Base-by-base conservation (phyloP, 2,888 invertebrate species). In the Gortyna flavago region DNA sequence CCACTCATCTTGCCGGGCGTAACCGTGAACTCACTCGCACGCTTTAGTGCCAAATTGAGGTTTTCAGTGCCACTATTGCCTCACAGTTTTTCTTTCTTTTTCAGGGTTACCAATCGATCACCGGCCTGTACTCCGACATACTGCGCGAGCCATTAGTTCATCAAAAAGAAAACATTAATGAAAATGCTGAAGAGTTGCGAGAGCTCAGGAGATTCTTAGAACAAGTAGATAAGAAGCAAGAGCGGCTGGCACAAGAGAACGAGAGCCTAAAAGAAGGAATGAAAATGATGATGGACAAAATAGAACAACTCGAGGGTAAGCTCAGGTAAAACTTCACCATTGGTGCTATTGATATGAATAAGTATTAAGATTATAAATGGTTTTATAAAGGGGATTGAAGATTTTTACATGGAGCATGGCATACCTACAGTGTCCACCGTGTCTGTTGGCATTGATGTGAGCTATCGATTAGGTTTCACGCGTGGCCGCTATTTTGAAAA, bases 71-170 rank as follows among this genome's bases (percentile, higher is more conserved):
- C 70, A 62, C 35, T 69, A 73, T 59, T 73, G 66, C 54, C 67
- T 79, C 38, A 79, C 13, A 79, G 61, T 32, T 74, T 74, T 68
- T 69, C 68, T 51, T 77, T 65, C 51, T 84, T 57, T 73, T 82
- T 44, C 88, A 96, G 96, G 93, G 96, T 6, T 94, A 94, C 80
- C 95, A 96, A 86, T 96, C 96, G 8, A 92, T 96, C 71, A 93
- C 96, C 21, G 93, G 93, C 21, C 86, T 96, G 13, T 96, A 96
- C 77, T 86, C 95, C 0, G 95, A 96, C 68, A 90, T 94, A 73
- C 85, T 94, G 9, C 91, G 91, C 8, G 94, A 95, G 48, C 93
- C 95, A 7, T 80, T 91, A 38, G 78, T 61, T 35, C 83, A 86
- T n/a, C 89, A 91, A 57, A 57, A 57, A 72, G 88, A 89, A 51